Percentiles rank a stretch among this genome's conserved stretches.
phyloP scores from a whole-genome alignment of 1,140 invertebrate genomes.

The Cheumatopsyche charites region DNA sequence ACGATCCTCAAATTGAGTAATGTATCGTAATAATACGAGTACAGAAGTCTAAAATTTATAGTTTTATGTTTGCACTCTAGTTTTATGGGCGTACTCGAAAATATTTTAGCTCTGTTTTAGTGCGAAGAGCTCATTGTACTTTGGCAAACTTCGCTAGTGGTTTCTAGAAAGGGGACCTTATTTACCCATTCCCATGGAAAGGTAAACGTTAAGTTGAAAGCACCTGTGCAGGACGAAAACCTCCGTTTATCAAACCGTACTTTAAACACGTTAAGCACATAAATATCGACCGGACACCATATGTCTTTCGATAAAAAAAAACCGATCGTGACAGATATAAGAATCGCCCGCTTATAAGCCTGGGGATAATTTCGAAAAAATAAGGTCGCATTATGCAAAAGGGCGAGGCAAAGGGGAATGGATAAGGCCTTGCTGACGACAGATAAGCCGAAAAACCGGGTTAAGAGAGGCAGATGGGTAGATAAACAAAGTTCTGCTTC shows the following conservation, averaged over 20 bases:
- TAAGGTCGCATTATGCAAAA: slow-evolving; percentile 32
- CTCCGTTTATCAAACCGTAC: slow-evolving; percentile 16
- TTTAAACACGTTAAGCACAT: slow-evolving; percentile 6
- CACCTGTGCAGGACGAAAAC: slow-evolving; percentile 19
- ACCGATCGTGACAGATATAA: neutral
- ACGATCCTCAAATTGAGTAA: too few relatives aligned
- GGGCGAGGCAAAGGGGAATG: neutral
- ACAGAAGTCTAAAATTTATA: too few relatives aligned
- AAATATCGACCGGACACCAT: neutral
- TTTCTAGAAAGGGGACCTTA: slow-evolving; percentile 3
- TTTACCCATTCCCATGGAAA: slow-evolving; percentile 38
- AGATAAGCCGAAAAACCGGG: slow-evolving; percentile 37
- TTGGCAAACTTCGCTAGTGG: neutral
- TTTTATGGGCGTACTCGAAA: neutral
- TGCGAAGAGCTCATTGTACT: neutral
- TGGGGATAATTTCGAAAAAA: slow-evolving; percentile 27
- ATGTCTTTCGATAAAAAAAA: too few relatives aligned
- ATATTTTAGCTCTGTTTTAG: neutral
- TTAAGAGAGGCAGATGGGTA: slow-evolving; percentile 35
- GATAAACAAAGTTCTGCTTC: slow-evolving; percentile 36
- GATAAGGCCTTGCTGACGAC: slow-evolving; percentile 32
- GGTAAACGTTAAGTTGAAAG: slow-evolving; percentile 28
- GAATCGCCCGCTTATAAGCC: too few relatives aligned
- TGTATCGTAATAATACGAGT: too few relatives aligned
- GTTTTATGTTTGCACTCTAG: too few relatives aligned